A percentile compares a stretch with the other conserved stretches of the same genome.
These are phyloP conservation scores for Bufo gargarizans DNA, from an alignment of 2,113 vertebrate species.

Conservation along the genomic window DNA sequence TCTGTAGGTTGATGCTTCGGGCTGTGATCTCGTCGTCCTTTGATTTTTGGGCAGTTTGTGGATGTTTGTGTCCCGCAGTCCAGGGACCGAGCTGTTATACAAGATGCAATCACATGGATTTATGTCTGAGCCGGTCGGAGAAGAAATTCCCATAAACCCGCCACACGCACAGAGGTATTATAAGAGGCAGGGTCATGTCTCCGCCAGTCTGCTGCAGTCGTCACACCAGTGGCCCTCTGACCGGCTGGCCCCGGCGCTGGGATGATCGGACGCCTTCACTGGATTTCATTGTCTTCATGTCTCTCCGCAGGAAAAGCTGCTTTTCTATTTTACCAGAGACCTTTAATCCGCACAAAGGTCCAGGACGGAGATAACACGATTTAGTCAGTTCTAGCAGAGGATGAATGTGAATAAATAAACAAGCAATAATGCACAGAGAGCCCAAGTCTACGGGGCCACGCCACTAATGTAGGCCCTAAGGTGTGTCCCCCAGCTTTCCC, in stretches of 20 bases:
- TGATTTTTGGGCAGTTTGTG: not conserved
- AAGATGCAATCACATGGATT: not conserved
- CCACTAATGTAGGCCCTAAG: no score
- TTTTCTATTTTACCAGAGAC: not conserved
- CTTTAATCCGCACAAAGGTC: not conserved
- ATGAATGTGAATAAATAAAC: no score
- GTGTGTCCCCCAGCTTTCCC: not conserved
- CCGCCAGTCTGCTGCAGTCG: slow-evolving; percentile 47
- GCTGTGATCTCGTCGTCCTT: no score
- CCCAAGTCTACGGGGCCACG: no score
- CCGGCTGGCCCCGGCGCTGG: slow-evolving; percentile 23
- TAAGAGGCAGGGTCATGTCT: slow-evolving; percentile 51
- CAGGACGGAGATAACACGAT: not conserved
- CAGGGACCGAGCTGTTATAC: not conserved
- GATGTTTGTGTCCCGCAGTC: not conserved
- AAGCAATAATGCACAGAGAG: no score
- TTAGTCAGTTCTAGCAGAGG: not conserved
- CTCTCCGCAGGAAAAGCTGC: not conserved
- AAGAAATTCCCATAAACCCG: slow-evolving; percentile 62
- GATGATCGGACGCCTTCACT: slow-evolving; percentile 17
- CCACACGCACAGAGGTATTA: slow-evolving; percentile 61
- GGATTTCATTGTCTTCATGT: slow-evolving; percentile 5
- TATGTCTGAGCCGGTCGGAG: not conserved
- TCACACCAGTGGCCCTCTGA: slow-evolving; percentile 16
- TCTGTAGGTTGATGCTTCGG: no score